Evolutionary conservation across 2,888 invertebrate species (phyloP).

Genomic region (Sisyra terminalis): DNA sequence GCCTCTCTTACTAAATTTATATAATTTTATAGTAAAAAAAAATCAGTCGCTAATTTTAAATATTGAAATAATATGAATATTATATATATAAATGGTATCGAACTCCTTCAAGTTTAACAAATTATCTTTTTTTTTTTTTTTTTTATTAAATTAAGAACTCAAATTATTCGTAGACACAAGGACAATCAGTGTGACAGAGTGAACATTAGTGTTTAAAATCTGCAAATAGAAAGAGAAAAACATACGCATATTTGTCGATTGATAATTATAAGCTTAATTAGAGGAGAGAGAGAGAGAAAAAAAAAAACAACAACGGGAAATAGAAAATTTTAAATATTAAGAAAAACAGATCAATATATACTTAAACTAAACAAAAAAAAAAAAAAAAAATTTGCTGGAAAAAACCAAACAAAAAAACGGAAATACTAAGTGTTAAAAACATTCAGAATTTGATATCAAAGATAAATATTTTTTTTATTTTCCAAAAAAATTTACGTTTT

Average conservation of each 20-base stretch:
- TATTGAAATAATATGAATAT: no score
- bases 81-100: no score
- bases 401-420: not conserved
- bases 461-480: no score
- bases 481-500: no score
- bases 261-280: not conserved
- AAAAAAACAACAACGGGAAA: not conserved
- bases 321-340: not conserved
- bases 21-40: no score
- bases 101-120: no score
- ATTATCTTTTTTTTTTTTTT: no score
- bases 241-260: constrained; percentile 3
- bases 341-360: not conserved
- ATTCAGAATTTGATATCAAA: no score
- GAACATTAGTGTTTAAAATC: constrained; percentile 4
- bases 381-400: constrained; percentile 1
- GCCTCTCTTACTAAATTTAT: no score
- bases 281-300: not conserved
- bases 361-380: not conserved
- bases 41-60: no score
- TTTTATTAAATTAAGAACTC: no score
- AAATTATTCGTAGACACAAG: no score
- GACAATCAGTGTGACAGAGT: constrained; percentile 2
- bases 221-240: constrained; percentile 6
- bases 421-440: not conserved